Base-by-base conservation (phyloP, 2,888 invertebrate genomes). In the Craniophora ligustri region DNA sequence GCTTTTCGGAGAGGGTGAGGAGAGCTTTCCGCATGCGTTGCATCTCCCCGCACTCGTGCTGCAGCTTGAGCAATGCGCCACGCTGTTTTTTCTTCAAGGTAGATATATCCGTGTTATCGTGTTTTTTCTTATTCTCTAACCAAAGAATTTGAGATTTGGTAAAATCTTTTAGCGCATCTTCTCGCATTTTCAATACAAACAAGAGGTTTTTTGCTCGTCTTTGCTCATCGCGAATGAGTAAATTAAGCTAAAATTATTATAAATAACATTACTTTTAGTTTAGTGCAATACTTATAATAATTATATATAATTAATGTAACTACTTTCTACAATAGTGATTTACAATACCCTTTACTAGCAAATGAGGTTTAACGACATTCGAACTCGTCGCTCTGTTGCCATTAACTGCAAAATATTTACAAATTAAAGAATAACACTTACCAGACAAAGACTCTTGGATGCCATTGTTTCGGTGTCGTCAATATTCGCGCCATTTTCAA, bases 21-120 rank as follows among this genome's bases (percentile, higher is more conserved):
- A 93, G 72, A 4, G 92, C 89, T 68, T 90, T 92, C 3, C 92
- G 86, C 90, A 93, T 93, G 74, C 95, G 92, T 75, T 95, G 94
- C 91, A 96, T 95, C 83, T 96, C 95, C 39, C 95, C 95, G 79
- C 95, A 95, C 75, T 96, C 95, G 77, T 95, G 95, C 57, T 96
- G 94, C 23, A 96, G 85, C 76, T 95, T 95, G 31, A 95, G 84
- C 46, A 96, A 82, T 11, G 96, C 89, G 1, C 95, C 95, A 36
- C 96, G 90, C 78, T 96, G 95, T 66, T 95, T 95, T 75, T 96
- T 96, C 74, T 95, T 95, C 11, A 96, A 91, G 6, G 95, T 88
- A 0, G 93, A 86, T 58, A 91, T 88, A 63, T 92, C 93, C 0
- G 84, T 92, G 45, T 91, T 91, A 2, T 91, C 91, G 30, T 89